Conservation (phyloP, 2,888 invertebrate genomes). For the Rugalucina vietnamica region DNA sequence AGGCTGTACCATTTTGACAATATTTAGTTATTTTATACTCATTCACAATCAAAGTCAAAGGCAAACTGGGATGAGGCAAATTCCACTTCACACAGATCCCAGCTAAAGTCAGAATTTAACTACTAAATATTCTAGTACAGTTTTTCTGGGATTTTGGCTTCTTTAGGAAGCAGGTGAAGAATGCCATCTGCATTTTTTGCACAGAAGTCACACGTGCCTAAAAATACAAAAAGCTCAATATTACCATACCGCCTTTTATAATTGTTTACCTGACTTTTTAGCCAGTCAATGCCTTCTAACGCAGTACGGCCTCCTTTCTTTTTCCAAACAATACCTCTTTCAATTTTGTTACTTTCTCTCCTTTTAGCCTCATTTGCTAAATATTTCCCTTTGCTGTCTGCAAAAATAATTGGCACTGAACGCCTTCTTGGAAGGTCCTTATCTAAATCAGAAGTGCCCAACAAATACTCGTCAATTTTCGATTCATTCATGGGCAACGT, state of each 20-base stretch:
- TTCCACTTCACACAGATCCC: too few species aligned
- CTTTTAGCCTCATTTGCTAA: not conserved
- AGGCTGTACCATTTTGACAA: too few species aligned
- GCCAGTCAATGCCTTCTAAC: not conserved
- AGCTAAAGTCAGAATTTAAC: too few species aligned
- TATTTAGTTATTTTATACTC: too few species aligned
- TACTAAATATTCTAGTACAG: too few species aligned
- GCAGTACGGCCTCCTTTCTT: not conserved
- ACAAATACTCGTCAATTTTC: not conserved
- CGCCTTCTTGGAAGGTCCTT: not conserved
- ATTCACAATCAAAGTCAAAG: too few species aligned
- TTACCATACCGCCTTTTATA: not conserved
- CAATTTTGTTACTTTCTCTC: not conserved
- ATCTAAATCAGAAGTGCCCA: not conserved
- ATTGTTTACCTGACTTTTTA: not conserved
- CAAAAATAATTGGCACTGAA: not conserved
- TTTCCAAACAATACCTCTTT: not conserved
- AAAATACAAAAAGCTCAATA: not conserved
- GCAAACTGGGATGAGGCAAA: too few species aligned
- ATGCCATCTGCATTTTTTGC: not conserved
- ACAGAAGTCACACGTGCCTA: not conserved
- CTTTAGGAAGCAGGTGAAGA: not conserved
- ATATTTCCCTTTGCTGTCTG: not conserved
- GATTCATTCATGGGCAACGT: not conserved
- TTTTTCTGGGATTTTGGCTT: not conserved